A percentile compares a stretch with the other conserved stretches of the same genome.
Conservation (phyloP, 2,113 vertebrate genomes). For the Xenopus laevis region DNA sequence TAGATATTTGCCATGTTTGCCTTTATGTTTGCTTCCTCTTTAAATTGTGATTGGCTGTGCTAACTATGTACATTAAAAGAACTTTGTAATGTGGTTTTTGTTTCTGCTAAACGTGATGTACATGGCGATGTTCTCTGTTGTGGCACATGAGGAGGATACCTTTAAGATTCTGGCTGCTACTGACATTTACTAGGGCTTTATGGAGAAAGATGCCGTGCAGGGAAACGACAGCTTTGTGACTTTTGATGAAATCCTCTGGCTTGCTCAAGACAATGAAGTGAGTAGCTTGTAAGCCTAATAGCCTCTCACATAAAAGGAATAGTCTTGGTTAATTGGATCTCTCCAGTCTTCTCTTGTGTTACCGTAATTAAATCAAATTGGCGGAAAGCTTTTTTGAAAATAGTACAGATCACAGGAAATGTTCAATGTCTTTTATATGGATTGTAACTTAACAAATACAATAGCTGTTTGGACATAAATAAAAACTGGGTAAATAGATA, state of each 20-base stretch:
- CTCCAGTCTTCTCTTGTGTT: not conserved
- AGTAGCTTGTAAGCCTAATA: slow-evolving; percentile 41
- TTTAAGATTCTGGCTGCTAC: slow-evolving; percentile 95
- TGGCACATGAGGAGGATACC: slow-evolving; percentile 78
- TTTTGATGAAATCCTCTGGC: slow-evolving; percentile 84
- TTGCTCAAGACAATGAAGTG: slow-evolving; percentile 78
- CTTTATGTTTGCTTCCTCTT: too few relatives aligned
- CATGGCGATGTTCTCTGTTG: not conserved
- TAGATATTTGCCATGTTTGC: too few relatives aligned
- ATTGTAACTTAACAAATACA: too few relatives aligned
- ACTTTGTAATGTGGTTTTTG: too few relatives aligned
- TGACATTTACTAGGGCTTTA: slow-evolving; percentile 90
- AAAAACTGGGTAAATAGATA: too few relatives aligned
- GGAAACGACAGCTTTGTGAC: slow-evolving; percentile 85
- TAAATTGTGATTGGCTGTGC: too few relatives aligned
- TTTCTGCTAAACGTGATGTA: too few relatives aligned
- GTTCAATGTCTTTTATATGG: too few relatives aligned
- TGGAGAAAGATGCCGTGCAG: slow-evolving; percentile 91
- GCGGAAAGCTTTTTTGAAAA: not conserved
- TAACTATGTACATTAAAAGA: too few relatives aligned
- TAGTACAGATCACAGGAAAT: not conserved
- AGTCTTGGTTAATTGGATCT: not conserved
- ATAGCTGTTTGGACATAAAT: too few relatives aligned
- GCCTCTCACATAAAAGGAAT: slow-evolving; percentile 1
- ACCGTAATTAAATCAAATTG: not conserved